Conservation (phyloP, 2,888 invertebrate genomes). For the Tiliacea aurago region DNA sequence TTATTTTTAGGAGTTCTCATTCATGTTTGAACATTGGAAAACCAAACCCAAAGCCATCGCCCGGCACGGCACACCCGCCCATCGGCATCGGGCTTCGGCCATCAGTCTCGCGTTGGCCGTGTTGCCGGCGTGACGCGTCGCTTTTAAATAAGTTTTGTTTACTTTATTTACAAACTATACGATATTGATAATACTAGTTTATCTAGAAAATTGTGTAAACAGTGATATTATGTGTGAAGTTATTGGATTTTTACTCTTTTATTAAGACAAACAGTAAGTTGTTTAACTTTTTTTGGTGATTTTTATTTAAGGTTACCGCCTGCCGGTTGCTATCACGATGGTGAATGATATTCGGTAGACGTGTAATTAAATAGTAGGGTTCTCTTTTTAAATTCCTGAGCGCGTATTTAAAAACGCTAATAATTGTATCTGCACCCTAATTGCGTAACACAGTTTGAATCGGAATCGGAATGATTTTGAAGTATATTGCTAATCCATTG, state of each 20-base stretch:
- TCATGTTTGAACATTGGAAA: constrained; percentile 5
- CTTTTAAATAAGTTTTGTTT: constrained; percentile 37
- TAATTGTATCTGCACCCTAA: no score
- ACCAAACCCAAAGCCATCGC: neutral
- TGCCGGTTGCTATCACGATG: neutral
- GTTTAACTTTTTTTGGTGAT: neutral
- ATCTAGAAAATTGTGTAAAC: constrained; percentile 30
- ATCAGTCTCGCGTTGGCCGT: constrained; percentile 36
- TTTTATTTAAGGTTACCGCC: neutral
- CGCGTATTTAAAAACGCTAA: no score
- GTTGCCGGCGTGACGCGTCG: constrained; percentile 8
- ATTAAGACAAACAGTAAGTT: constrained; percentile 32
- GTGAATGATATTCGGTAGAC: constrained; percentile 12
- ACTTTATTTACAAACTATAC: constrained; percentile 23
- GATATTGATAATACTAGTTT: constrained; percentile 2
- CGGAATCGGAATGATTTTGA: no score
- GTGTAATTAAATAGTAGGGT: neutral
- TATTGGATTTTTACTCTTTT: constrained; percentile 49
- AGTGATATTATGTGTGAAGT: constrained; percentile 49
- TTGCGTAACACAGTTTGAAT: no score
- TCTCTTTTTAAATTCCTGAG: neutral
- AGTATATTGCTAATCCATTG: no score
- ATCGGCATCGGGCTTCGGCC: no score
- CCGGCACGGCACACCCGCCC: no score
- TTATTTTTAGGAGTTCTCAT: neutral